phyloP scores from a whole-genome alignment of 2,113 vertebrate species.

The Gallinago jamesoni region DNA sequence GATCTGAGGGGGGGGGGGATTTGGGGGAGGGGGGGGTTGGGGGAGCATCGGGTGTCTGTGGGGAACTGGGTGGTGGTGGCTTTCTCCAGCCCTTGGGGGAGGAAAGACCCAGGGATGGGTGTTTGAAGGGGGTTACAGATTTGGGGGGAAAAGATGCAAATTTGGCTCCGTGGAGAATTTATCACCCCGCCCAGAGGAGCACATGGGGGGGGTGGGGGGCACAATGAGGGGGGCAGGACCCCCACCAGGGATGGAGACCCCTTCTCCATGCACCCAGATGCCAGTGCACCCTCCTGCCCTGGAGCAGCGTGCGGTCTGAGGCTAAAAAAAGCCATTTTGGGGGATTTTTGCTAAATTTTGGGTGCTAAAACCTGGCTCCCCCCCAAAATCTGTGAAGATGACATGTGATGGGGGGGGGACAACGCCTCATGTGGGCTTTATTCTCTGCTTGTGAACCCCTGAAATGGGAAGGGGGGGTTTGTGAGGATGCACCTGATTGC shows the following conservation, averaged over 20 bases:
- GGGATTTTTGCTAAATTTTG: background rate
- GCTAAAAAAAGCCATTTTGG: background rate
- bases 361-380: background rate
- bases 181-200: background rate
- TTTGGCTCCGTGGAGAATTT: background rate
- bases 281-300: background rate
- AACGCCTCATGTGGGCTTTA: too few relatives aligned
- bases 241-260: background rate
- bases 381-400: background rate
- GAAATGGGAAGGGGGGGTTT: background rate
- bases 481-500: too few relatives aligned
- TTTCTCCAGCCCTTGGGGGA: background rate
- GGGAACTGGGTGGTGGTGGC: background rate
- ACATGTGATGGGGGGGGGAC: rapidly evolving
- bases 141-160: background rate
- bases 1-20: too few relatives aligned
- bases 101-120: too few relatives aligned
- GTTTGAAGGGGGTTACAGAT: background rate
- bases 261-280: background rate
- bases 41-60: background rate
- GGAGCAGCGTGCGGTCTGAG: rapidly evolving
- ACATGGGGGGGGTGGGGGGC: background rate
- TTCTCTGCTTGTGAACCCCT: background rate
- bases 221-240: background rate
- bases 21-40: background rate